A percentile compares a stretch with the other conserved stretches of the same genome.
These are phyloP conservation scores for Platanista minor DNA, from an alignment of 2,113 vertebrate genomes.

Conservation along the genomic window DNA sequence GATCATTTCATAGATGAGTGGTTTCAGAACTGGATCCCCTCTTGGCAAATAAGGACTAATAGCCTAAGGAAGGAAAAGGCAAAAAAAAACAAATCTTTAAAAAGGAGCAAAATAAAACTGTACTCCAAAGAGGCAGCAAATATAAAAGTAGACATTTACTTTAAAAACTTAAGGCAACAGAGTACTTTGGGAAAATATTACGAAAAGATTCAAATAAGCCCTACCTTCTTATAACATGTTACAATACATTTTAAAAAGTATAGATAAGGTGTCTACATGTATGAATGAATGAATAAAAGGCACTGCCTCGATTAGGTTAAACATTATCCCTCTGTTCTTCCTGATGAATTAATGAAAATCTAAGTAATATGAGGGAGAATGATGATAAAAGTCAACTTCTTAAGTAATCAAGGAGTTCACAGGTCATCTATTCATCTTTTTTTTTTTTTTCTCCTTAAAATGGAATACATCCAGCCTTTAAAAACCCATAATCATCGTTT, in stretches of 20 bases:
- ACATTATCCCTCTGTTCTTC: background rate
- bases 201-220: background rate
- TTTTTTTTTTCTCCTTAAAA: background rate
- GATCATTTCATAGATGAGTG: slow-evolving; percentile 99
- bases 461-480: background rate
- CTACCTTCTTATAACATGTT: background rate
- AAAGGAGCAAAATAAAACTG: background rate
- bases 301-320: background rate
- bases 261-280: background rate
- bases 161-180: background rate
- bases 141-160: background rate
- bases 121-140: background rate
- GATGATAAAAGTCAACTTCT: background rate
- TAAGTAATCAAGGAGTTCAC: background rate
- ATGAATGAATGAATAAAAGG: background rate
- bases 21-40: slow-evolving; percentile 93
- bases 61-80: slow-evolving; percentile 81
- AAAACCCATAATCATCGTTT: background rate
- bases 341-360: background rate
- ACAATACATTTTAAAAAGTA: background rate
- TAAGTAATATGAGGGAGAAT: background rate
- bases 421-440: background rate
- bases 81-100: background rate
- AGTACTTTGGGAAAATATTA: background rate
- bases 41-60: slow-evolving; percentile 97